Evolutionary conservation across 2,888 invertebrate genomes (phyloP).

Genomic region (Epirrhoe tristata): DNA sequence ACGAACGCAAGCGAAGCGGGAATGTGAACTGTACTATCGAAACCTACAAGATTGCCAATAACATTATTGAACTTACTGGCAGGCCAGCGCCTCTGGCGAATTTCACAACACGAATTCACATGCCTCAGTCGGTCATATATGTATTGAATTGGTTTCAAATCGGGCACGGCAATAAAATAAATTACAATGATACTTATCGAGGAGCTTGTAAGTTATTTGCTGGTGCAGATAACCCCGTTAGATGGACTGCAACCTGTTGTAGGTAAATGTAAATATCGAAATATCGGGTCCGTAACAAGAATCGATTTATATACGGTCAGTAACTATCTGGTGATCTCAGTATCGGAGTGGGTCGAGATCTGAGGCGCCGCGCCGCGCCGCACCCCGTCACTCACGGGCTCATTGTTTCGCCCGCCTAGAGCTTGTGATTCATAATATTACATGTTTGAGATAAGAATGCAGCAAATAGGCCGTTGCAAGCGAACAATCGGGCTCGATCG

Average conservation of each 20-base stretch:
- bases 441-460: slow-evolving; percentile 78
- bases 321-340: slow-evolving; percentile 69
- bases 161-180: slow-evolving; percentile 54
- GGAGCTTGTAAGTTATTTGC: slow-evolving; percentile 57
- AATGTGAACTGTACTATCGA: slow-evolving; percentile 34
- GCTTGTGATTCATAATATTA: slow-evolving; percentile 77
- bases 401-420: slow-evolving; percentile 75
- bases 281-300: slow-evolving; percentile 75
- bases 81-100: slow-evolving; percentile 33
- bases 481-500: slow-evolving; percentile 66
- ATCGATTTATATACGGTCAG: slow-evolving; percentile 77
- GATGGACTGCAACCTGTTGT: slow-evolving; percentile 70
- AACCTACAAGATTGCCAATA: slow-evolving; percentile 32
- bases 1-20: slow-evolving; percentile 20
- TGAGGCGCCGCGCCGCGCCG: slow-evolving; percentile 74
- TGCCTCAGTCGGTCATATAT: slow-evolving; percentile 41
- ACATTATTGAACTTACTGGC: slow-evolving; percentile 40
- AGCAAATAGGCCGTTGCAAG: slow-evolving; percentile 78
- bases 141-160: slow-evolving; percentile 44
- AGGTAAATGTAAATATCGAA: slow-evolving; percentile 72
- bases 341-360: slow-evolving; percentile 73
- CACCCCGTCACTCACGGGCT: slow-evolving; percentile 75
- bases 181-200: slow-evolving; percentile 53
- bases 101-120: slow-evolving; percentile 43
- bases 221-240: slow-evolving; percentile 69